phyloP scores from a whole-genome alignment of 2,888 invertebrate genomes.

The Syritta pipiens region DNA sequence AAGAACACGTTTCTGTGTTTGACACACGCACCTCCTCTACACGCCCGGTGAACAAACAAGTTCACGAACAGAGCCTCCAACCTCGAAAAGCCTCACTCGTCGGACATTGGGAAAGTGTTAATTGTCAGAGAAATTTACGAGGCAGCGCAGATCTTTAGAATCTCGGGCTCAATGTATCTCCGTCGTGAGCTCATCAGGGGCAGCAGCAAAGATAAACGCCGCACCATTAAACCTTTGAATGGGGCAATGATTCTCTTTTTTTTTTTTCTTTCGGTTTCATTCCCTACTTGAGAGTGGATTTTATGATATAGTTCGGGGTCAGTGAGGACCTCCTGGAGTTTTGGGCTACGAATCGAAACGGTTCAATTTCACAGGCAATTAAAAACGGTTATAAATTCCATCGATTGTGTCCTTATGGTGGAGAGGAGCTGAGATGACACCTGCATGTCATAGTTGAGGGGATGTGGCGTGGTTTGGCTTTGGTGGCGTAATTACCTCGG shows the following conservation, averaged over 20 bases:
- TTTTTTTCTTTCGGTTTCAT: background rate
- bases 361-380: conserved; percentile 64
- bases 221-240: conserved; percentile 63
- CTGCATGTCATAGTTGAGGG: conserved; percentile 40
- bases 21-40: conserved; percentile 38
- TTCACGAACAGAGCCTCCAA: conserved; percentile 22
- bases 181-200: conserved; percentile 23
- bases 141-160: conserved; percentile 36
- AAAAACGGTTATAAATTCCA: conserved; percentile 53
- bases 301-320: conserved; percentile 57
- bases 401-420: background rate
- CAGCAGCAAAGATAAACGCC: conserved; percentile 53
- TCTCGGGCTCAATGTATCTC: too few species aligned
- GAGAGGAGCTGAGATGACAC: conserved; percentile 38
- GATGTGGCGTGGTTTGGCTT: too few species aligned
- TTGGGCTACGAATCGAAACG: conserved; percentile 29
- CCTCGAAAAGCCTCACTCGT: background rate
- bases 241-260: conserved; percentile 52
- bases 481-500: conserved; percentile 15
- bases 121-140: conserved; percentile 66
- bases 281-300: too few species aligned
- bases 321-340: conserved; percentile 45
- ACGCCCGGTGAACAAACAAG: conserved; percentile 47
- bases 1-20: conserved; percentile 38
- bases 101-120: conserved; percentile 50